Evolutionary conservation across 2,888 invertebrate genomes (phyloP).

Genomic region (Napeogenes sylphis): DNA sequence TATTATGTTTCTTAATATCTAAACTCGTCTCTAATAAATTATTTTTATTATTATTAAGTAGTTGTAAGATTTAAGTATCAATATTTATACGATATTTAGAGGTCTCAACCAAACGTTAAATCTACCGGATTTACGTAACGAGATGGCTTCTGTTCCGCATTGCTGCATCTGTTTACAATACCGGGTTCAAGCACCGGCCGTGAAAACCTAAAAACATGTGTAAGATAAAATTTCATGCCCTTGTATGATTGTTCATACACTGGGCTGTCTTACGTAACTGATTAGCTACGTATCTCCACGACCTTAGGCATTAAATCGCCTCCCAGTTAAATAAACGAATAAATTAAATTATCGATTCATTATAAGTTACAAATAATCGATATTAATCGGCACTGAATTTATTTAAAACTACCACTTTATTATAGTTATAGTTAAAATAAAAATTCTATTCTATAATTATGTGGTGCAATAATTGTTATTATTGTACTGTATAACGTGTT

Average conservation of each 20-base stretch:
- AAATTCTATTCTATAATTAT: neutral
- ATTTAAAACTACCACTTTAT: too few relatives aligned
- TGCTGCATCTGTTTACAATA: constrained; percentile 46
- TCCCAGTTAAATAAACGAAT: neutral
- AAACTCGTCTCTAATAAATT: neutral
- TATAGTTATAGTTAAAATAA: too few relatives aligned
- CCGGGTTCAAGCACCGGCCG: constrained; percentile 64
- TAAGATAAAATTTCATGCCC: constrained; percentile 31
- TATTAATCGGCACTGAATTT: too few relatives aligned
- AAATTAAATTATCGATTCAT: too few relatives aligned
- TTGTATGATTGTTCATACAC: constrained; percentile 22
- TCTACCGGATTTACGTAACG: constrained; percentile 46
- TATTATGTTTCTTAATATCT: constrained; percentile 8
- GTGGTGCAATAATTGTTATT: constrained; percentile 6
- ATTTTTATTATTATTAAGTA: constrained; percentile 1
- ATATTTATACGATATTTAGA: constrained; percentile 13
- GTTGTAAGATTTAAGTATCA: neutral
- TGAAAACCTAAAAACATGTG: constrained; percentile 51
- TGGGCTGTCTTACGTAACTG: constrained; percentile 13
- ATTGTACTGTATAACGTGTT: constrained; percentile 11
- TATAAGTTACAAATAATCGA: too few relatives aligned
- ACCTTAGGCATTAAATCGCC: neutral
- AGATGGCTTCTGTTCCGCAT: constrained; percentile 56
- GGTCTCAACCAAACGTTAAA: constrained; percentile 33
- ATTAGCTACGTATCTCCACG: neutral